Evolutionary conservation across 2,113 vertebrate genomes (phyloP), one percentile per base, ranked within the genome.

Genomic region (Nibea coibor): DNA sequence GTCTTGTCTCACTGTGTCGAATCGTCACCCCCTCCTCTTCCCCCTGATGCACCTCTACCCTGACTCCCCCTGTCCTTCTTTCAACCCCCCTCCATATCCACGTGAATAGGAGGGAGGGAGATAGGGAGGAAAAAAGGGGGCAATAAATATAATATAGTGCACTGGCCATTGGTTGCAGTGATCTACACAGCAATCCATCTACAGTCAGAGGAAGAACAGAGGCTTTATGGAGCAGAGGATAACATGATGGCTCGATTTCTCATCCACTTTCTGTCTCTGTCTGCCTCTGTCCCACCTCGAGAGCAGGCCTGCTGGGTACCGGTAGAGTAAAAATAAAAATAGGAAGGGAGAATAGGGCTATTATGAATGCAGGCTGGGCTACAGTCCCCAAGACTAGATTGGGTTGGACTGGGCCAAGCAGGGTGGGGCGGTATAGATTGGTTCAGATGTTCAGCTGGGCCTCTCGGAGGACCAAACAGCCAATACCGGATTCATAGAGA

Each of bases 71-170:
- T 74, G 84, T 87, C 82, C 87, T 89, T 87, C 80, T 84, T 90
- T 78, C 83, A 51, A 71, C 56, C 69, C 66, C 45, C 73, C 59
- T 51, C 57, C 74, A 87, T 78, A 85, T 88, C 50, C 79, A 77
- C 10, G 1, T 50, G 69, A 82, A 72, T 64, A 81, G 5, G 50
- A 85, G 72, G 75, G 78, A 80, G 79, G 82, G 67, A 68, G 70
- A 70, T 59, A 62, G 72, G 53, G 72, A 73, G 51, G 77, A 31
- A 79, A 78, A 85, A 79, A 48, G 65, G 79, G 87, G 79, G 85
- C 90, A 90, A 92, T 95, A 94, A 95, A 94, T 91, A 91, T 94
- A 94, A 94, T 93, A 90, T 93, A 93, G 93, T 92, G 90, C 70
- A 57, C 81, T 84, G 83, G 90, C 87, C 88, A 88, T 87, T 90